Conservation (phyloP, 2,797 vertebrate genomes). For the Mormyrus proboscirostris region DNA sequence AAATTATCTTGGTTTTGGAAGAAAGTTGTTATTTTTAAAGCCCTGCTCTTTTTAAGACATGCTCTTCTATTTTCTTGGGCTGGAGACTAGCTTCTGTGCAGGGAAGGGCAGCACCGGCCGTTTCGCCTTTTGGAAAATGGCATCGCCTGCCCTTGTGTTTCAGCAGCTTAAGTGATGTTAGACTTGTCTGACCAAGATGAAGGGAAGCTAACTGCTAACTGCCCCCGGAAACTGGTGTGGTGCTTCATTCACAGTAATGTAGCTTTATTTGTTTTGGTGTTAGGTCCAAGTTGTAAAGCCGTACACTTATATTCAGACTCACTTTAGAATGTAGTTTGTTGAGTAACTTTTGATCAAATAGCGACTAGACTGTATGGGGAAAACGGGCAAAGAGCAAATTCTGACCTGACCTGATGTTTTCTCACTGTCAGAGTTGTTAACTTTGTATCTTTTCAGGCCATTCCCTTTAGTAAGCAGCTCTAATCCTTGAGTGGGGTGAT, state of each 20-base stretch:
- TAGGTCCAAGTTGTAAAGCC: background rate
- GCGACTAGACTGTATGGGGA: background rate
- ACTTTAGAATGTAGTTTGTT: background rate
- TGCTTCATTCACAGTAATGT: background rate
- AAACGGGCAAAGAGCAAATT: background rate
- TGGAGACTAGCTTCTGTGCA: background rate
- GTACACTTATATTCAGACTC: background rate
- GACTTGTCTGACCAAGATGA: background rate
- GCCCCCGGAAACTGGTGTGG: background rate
- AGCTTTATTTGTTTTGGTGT: background rate
- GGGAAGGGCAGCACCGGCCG: background rate
- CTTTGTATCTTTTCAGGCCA: background rate
- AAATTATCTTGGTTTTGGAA: background rate
- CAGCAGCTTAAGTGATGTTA: background rate
- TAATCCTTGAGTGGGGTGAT: background rate
- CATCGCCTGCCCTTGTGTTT: background rate
- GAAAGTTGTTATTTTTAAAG: background rate
- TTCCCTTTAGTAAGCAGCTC: background rate
- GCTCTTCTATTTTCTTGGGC: background rate
- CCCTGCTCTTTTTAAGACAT: background rate
- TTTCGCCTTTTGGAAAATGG: background rate
- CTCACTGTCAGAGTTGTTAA: background rate
- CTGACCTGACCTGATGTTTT: background rate
- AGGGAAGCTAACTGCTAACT: background rate
- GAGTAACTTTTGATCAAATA: background rate